Percentiles rank a stretch among this genome's conserved stretches.
Evolutionary conservation across 2,888 invertebrate species (phyloP).

Genomic region (Cerastis rubricosa): DNA sequence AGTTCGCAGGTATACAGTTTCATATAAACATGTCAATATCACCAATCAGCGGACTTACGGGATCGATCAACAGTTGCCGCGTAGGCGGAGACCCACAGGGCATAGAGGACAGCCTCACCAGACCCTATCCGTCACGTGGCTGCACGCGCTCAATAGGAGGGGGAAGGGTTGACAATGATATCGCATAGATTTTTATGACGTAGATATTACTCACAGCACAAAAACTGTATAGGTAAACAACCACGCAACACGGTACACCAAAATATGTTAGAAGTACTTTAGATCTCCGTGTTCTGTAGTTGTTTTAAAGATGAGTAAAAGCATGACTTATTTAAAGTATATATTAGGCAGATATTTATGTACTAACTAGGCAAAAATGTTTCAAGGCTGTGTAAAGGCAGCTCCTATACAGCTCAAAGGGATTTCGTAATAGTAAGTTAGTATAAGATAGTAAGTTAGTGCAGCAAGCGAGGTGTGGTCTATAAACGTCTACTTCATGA

Average conservation of each 20-base stretch:
- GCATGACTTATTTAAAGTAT: neutral
- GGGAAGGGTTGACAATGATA: neutral
- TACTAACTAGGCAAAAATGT: neutral
- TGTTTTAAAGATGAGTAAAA: neutral
- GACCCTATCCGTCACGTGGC: constrained; percentile 39
- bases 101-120: constrained; percentile 12
- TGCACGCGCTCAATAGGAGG: constrained; percentile 23
- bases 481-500: neutral
- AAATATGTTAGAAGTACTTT: too few relatives aligned
- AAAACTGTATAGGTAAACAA: neutral
- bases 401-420: neutral
- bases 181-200: constrained; percentile 17
- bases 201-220: neutral
- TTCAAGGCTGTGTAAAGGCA: neutral
- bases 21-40: neutral
- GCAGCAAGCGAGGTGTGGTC: neutral
- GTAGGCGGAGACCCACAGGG: constrained; percentile 21
- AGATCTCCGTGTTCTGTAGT: neutral
- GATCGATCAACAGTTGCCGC: constrained; percentile 6
- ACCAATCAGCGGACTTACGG: neutral
- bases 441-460: neutral
- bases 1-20: neutral
- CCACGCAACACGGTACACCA: neutral
- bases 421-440: neutral
- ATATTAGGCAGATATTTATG: neutral